Conservation (phyloP, 2,888 invertebrate genomes). For the Leucania comma region DNA sequence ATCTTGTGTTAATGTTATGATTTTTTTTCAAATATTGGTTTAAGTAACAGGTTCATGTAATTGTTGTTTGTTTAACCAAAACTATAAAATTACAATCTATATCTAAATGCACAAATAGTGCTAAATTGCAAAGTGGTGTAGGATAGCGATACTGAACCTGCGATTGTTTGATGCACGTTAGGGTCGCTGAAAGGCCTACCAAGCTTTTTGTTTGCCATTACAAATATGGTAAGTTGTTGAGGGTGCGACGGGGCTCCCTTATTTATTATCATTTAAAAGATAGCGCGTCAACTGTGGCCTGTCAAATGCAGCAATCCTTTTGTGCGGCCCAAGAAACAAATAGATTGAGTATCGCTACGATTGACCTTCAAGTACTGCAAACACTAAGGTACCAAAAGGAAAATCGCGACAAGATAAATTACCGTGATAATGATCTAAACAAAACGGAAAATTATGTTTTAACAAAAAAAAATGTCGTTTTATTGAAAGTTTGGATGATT, state of each 20-base stretch:
- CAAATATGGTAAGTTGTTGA: constrained; percentile 15
- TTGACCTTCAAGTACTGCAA: neutral
- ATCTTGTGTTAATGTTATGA: constrained; percentile 15
- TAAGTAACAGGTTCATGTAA: neutral
- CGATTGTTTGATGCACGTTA: neutral
- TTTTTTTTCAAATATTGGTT: neutral
- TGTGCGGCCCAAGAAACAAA: constrained; percentile 1
- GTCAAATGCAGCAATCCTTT: neutral
- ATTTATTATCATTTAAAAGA: neutral
- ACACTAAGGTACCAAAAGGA: neutral
- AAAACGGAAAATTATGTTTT: neutral
- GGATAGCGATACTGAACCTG: constrained; percentile 30
- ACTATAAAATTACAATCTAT: constrained; percentile 22
- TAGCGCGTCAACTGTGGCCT: neutral
- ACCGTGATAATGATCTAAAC: neutral
- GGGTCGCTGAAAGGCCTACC: neutral
- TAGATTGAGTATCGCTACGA: constrained; percentile 43
- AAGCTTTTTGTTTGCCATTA: neutral
- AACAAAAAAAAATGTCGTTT: neutral
- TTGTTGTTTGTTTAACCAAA: neutral
- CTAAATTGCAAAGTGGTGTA: constrained; percentile 13
- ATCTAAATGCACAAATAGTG: constrained; percentile 30
- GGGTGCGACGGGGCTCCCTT: neutral
- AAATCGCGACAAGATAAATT: neutral
- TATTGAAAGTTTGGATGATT: constrained; percentile 12